A percentile compares a stretch with the other conserved stretches of the same genome.
Conservation (phyloP, 2,113 vertebrate genomes). For the Nicator chloris region DNA sequence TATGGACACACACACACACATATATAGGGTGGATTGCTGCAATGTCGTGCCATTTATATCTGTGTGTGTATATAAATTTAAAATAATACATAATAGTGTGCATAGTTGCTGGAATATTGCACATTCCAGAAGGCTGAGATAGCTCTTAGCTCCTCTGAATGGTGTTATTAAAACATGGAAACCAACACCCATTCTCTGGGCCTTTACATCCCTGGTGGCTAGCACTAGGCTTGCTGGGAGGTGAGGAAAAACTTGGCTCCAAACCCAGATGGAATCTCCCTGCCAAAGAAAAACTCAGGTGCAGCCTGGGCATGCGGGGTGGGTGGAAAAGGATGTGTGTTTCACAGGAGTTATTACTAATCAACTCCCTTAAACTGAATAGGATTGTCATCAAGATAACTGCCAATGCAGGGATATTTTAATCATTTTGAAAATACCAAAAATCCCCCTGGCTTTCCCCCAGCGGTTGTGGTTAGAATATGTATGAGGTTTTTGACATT, state of each 20-base stretch:
- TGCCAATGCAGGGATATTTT: neutral
- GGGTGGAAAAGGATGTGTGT: neutral
- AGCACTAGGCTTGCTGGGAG: neutral
- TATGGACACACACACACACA: neutral
- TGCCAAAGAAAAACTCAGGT: neutral
- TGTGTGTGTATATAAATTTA: neutral
- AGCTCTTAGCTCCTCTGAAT: neutral
- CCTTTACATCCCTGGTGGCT: neutral
- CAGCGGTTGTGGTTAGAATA: neutral
- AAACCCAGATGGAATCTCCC: neutral
- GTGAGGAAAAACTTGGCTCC: neutral
- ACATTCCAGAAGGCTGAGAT: neutral
- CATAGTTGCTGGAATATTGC: neutral
- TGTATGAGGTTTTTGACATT: neutral
- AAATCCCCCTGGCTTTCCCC: constrained; percentile 37
- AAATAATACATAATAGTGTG: neutral
- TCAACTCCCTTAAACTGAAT: neutral
- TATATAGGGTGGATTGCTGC: neutral
- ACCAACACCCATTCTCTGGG: accelerated
- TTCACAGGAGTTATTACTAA: neutral
- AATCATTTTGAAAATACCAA: neutral
- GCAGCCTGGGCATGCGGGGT: accelerated
- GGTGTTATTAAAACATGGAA: neutral
- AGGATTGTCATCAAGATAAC: neutral
- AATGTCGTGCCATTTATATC: neutral